Base-by-base conservation (phyloP, 2,113 vertebrate species). In the Sorex araneus region DNA sequence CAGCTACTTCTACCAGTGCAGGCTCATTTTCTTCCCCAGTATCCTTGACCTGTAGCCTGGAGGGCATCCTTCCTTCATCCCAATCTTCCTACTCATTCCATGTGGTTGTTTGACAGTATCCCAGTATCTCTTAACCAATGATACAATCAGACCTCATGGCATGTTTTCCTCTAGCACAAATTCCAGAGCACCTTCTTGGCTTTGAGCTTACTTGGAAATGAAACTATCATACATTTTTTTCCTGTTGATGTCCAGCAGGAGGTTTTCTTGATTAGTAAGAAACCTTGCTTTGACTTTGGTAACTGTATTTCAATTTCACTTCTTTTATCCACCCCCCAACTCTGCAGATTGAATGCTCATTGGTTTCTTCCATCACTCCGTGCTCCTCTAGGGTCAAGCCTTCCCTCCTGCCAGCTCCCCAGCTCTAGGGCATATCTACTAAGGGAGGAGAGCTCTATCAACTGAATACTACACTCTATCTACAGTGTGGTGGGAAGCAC, bases 211-310 rank as follows among this genome's bases (percentile, higher is more conserved):
- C n/a, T 60, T 21, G 21, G 19, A 6, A 8, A 3, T 11, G 30
- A 30, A 8, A 60, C 74, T 25, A 30, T 8, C 0, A 3, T 23
- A 10, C 28, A 23, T 7, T 1, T 30, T 25, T 30, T 23, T 25
- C 25, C 10, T 16, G 0, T 6, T 0, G 2, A 28, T 66, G 4
- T 4, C 10, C 19, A 1, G 54, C 43, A 50, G 27, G 4, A 28
- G 36, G 34, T 5, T 28, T 19, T 10, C 47, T 3, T 30, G 30
- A 23, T 47, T 8, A 71, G 36, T 15, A 66, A 25, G 74, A 15
- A 30, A 32, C 36, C 57, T 1, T 19, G 0, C 40, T 27, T 12
- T 16, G 30, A 60, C n/a, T 16, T 54, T 23, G 4, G 30, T 5
- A 23, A 19, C 73, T 9, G 0, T 25, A 30, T n/a, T 71, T 79